Evolutionary conservation across 2,113 vertebrate genomes (phyloP), one percentile per base, ranked within the genome.

Genomic region (Crotophaga sulcirostris): DNA sequence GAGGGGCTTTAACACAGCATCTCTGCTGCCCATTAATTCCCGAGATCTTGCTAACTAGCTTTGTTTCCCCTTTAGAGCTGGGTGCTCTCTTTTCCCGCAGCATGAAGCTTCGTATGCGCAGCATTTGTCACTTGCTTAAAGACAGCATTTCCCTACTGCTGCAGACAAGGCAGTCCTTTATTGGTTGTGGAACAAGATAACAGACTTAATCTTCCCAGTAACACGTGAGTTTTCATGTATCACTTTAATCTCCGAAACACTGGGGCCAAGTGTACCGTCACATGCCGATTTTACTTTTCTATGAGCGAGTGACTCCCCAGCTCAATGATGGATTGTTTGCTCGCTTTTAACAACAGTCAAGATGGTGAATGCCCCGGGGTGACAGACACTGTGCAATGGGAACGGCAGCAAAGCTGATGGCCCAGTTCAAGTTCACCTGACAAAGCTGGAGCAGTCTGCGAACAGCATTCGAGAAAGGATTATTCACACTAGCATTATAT

Each of bases 341-440:
- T 89, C 87, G 85, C 97, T 97, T 96, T 88, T 70, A 97, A 98
- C 97, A 98, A 97, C 98, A 98, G 98, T 96, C 97, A 97, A 97
- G 97, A 98, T 96, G 97, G 85, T 97, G 97, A 98, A 98, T 97
- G 98, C 98, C 98, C 97, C 3, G 88, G 97, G 98, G 98, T 98
- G 98, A 98, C 40, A 97, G 98, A 97, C 98, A 97, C 79, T 95
- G 94, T 94, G 97, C 98, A 95, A 84, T 96, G 97, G 96, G 95
- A 94, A 94, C 15, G 38, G 79, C 97, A 70, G 95, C 97, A 96
- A 94, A 97, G 89, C 97, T 87, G 97, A 97, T 66, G 97, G 97
- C 96, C 97, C 78, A 17, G 97, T 97, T 98, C 98, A 97, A 98
- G 98, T 98, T 98, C 98, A 98, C 98, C 98, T 98, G 98, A 98